Conservation (phyloP, 2,113 vertebrate genomes). For the Chionis minor region DNA sequence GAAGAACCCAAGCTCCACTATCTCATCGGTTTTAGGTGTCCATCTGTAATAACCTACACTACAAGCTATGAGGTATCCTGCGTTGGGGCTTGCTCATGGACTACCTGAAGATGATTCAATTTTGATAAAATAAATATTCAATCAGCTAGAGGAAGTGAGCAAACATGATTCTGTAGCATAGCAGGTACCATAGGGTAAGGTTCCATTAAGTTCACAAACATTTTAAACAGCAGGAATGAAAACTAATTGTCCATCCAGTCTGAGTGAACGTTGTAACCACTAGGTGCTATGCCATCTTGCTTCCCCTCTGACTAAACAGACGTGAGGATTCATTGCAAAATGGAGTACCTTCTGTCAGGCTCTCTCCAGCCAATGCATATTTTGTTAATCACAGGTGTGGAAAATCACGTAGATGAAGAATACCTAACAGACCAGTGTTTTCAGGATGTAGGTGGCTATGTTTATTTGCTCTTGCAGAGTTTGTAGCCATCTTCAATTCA, state of each 20-base stretch:
- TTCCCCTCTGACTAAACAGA: background rate
- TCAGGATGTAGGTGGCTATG: background rate
- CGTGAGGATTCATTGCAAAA: background rate
- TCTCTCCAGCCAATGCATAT: background rate
- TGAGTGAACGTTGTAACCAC: background rate
- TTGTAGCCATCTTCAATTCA: background rate
- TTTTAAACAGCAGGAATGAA: background rate
- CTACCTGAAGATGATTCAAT: background rate
- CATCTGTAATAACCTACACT: rapidly evolving
- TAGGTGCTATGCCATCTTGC: background rate
- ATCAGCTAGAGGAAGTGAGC: background rate
- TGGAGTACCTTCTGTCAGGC: background rate
- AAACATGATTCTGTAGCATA: background rate
- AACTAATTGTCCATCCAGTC: background rate
- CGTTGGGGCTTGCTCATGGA: background rate
- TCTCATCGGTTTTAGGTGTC: background rate
- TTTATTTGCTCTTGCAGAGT: background rate
- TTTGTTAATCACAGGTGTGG: background rate
- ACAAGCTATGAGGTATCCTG: background rate
- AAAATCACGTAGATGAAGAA: background rate
- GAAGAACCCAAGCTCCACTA: background rate
- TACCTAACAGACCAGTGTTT: background rate
- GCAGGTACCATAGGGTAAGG: background rate
- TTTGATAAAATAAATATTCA: constrained; percentile 15
- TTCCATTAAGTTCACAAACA: background rate